phyloP scores from a whole-genome alignment of 2,888 invertebrate species.

The Encarsia formosa region DNA sequence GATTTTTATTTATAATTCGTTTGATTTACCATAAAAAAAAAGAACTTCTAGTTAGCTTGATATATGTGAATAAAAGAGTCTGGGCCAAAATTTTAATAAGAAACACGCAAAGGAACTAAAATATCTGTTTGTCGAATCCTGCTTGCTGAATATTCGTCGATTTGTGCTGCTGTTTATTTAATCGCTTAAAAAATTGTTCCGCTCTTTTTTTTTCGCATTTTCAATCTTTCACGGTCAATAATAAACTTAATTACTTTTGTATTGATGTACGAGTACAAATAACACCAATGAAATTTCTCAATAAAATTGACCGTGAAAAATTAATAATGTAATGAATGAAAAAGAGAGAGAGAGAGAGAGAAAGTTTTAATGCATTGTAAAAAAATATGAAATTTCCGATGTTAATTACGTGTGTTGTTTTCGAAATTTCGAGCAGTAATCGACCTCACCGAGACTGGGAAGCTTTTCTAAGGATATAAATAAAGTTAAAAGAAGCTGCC shows the following conservation, averaged over 20 bases:
- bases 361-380: not conserved
- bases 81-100: no score
- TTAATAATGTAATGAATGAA: not conserved
- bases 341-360: not conserved
- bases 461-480: no score
- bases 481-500: no score
- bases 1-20: no score
- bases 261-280: no score
- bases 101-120: no score
- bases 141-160: no score
- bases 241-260: not conserved
- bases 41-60: no score
- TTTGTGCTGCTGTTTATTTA: not conserved
- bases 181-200: not conserved
- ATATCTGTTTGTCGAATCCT: no score
- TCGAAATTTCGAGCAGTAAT: constrained; percentile 29
- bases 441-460: constrained; percentile 22
- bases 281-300: no score
- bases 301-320: constrained; percentile 1
- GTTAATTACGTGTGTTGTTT: constrained; percentile 28
- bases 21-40: no score
- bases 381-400: constrained; percentile 9
- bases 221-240: not conserved
- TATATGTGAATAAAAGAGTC: no score
- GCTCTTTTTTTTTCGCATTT: not conserved